Conservation (phyloP, 2,113 vertebrate species). For the Anoura caudifer region DNA sequence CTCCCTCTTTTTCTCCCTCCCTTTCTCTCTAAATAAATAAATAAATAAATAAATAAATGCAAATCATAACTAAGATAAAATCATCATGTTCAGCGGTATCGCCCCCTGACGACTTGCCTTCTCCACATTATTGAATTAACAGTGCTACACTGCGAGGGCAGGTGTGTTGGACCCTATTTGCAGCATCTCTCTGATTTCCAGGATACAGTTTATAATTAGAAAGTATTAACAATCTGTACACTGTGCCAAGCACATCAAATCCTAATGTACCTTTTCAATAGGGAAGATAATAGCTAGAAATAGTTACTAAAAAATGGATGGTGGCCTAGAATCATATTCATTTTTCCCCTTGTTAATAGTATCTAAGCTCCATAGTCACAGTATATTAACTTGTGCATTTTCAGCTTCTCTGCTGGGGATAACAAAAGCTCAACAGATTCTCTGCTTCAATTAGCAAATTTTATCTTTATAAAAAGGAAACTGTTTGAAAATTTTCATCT, state of each 20-base stretch:
- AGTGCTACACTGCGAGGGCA: not conserved
- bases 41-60: too few relatives aligned
- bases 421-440: constrained; percentile 56
- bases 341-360: constrained; percentile 56
- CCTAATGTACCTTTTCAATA: constrained; percentile 73
- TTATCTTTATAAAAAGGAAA: constrained; percentile 54
- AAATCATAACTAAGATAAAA: not conserved
- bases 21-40: too few relatives aligned
- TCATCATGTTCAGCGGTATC: accelerated
- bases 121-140: not conserved
- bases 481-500: constrained; percentile 36
- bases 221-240: constrained; percentile 66
- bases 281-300: constrained; percentile 60
- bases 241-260: constrained; percentile 69
- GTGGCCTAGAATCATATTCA: constrained; percentile 60
- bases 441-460: constrained; percentile 42
- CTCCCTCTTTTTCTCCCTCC: too few relatives aligned
- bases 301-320: constrained; percentile 72
- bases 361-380: constrained; percentile 59
- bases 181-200: constrained; percentile 65
- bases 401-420: constrained; percentile 51
- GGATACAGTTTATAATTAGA: constrained; percentile 70
- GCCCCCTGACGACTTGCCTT: not conserved
- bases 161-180: constrained; percentile 40
- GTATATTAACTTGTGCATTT: constrained; percentile 25